Base-by-base conservation (phyloP, 2,797 vertebrate genomes). In the Glossophaga mutica region DNA sequence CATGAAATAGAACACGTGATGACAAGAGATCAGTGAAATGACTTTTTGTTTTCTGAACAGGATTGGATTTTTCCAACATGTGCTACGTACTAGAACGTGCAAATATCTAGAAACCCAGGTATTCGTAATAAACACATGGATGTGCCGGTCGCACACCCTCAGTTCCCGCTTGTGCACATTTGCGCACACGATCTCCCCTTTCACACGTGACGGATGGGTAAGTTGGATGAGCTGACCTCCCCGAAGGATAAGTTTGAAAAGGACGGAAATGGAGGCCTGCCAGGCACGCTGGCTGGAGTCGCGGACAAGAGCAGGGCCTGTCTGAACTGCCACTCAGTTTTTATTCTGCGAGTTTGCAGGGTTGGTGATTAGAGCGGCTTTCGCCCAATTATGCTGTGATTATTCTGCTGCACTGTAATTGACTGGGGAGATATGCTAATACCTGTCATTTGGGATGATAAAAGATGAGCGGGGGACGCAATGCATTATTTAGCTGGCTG, bases 391-490 rank as follows among this genome's bases (percentile, higher is more conserved):
- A 99, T 99, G 99, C 99, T 98, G 99, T 99, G 99, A 99, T 99
- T 99, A 99, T 99, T 99, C 99, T 97, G 98, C 99, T 98, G 99
- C 99, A 99, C 99, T 99, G 99, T 99, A 99, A 99, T 99, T 99
- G 99, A 99, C 99, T 99, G 99, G 99, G 99, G 99, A 99, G 99
- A 99, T 99, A 99, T 99, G 99, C 99, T 99, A 99, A 99, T 99
- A 99, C 99, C 99, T 99, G 99, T 99, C 99, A 99, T 99, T 99
- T 99, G 99, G 99, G 99, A 99, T 99, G 99, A 99, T 99, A 99
- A 99, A 99, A 99, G 99, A 99, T 99, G 99, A 99, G 99, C 99
- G 98, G 98, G 99, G 99, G 99, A 99, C 99, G 99, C 99, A 98
- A 99, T 99, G 99, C 99, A 99, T 99, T 99, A 99, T 99, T 99